Percentiles rank a stretch among this genome's conserved stretches.
Conservation (phyloP, 1,140 invertebrate genomes). For the Drosophila rhopaloa region DNA sequence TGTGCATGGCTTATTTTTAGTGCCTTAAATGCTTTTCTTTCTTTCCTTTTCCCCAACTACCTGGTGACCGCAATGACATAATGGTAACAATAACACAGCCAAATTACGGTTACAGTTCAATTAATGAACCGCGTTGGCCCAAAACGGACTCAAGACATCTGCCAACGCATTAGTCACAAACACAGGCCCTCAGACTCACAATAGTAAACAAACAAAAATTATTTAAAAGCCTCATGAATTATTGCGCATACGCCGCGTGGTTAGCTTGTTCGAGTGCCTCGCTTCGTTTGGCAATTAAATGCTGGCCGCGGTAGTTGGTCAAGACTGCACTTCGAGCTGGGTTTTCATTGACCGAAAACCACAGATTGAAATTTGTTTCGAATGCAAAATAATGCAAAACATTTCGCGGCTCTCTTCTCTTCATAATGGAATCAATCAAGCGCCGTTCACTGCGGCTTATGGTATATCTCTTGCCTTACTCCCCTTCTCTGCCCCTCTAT, state of each 20-base stretch:
- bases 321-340: constrained; percentile 45
- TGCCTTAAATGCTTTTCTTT: constrained; percentile 26
- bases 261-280: constrained; percentile 40
- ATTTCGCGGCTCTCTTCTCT: constrained; percentile 42
- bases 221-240: constrained; percentile 77
- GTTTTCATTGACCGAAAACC: constrained; percentile 48
- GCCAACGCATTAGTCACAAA: constrained; percentile 64
- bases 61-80: constrained; percentile 66
- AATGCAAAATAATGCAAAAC: constrained; percentile 78
- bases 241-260: constrained; percentile 76
- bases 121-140: constrained; percentile 68
- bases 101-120: constrained; percentile 66
- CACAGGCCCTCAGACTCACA: constrained; percentile 6
- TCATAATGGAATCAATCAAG: constrained; percentile 75
- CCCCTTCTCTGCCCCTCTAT: constrained; percentile 10
- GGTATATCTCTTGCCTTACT: constrained; percentile 38
- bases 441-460: constrained; percentile 64
- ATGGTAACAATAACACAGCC: constrained; percentile 65
- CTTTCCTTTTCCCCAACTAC: constrained; percentile 4
- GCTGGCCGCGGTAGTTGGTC: constrained; percentile 52
- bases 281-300: constrained; percentile 70
- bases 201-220: constrained; percentile 59
- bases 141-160: constrained; percentile 51
- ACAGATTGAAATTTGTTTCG: constrained; percentile 51
- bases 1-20: constrained; percentile 32